These are phyloP conservation scores for Drosophila imparisetae DNA, from an alignment of 2,888 invertebrate genomes.

Conservation along the genomic window DNA sequence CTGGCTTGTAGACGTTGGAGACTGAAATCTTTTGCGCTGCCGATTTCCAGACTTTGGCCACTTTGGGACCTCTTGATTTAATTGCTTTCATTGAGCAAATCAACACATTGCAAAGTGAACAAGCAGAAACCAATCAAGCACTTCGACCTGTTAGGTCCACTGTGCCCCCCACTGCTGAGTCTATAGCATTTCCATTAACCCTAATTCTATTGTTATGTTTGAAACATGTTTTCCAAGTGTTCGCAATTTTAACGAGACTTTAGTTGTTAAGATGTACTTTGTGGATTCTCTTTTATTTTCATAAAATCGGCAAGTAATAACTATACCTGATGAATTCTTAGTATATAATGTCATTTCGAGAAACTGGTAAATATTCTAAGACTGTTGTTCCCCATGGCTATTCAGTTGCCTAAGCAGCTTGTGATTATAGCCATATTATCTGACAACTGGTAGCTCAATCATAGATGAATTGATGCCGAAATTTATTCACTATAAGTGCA, in stretches of 20 bases:
- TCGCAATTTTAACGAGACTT: not conserved
- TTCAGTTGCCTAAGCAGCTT: not conserved
- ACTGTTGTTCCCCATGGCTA: not conserved
- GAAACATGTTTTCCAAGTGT: not conserved
- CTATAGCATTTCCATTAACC: not conserved
- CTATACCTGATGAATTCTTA: not conserved
- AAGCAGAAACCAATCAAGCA: slow-evolving; percentile 19
- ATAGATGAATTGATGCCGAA: not conserved
- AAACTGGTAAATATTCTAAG: not conserved
- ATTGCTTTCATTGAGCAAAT: slow-evolving; percentile 77
- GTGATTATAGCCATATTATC: not conserved
- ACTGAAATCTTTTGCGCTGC: slow-evolving; percentile 9
- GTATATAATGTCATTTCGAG: not conserved
- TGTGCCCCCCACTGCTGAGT: not conserved
- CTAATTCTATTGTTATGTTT: not conserved
- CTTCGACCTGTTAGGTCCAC: not conserved
- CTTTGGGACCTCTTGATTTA: slow-evolving; percentile 66
- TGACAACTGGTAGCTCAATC: not conserved
- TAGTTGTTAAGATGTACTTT: not conserved
- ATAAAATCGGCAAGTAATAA: not conserved
- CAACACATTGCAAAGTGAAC: slow-evolving; percentile 51
- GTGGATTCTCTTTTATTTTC: not conserved
- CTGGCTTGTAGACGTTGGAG: slow-evolving; percentile 13
- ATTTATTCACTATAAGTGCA: not conserved
- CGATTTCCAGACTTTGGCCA: slow-evolving; percentile 41